Percentiles rank a stretch among this genome's conserved stretches.
phyloP scores from a whole-genome alignment of 1,140 invertebrate species.

The Geopemphigus sp. region DNA sequence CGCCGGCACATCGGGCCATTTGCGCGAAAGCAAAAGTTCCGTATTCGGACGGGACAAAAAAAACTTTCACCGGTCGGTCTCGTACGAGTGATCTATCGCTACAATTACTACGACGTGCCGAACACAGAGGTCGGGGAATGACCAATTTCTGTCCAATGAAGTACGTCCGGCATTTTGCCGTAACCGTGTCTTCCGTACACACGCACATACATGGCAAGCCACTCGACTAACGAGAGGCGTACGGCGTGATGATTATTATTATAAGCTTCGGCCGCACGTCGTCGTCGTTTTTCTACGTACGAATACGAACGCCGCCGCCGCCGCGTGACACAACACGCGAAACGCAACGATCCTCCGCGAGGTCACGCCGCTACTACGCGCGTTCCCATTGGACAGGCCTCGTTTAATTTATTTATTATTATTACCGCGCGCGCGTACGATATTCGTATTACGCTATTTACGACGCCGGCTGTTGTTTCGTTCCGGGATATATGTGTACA shows the following conservation, averaged over 20 bases:
- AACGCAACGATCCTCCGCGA: slow-evolving; percentile 1
- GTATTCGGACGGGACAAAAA: neutral
- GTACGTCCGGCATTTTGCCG: too few species aligned
- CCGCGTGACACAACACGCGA: neutral
- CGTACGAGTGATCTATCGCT: too few species aligned
- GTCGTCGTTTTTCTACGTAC: neutral
- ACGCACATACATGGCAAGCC: too few species aligned
- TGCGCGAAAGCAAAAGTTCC: slow-evolving; percentile 14
- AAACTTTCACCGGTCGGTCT: neutral
- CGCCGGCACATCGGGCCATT: neutral
- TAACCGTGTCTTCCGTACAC: too few species aligned
- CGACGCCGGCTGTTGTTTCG: neutral
- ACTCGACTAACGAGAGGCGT: too few species aligned
- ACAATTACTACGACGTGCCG: too few species aligned
- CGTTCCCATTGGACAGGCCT: neutral
- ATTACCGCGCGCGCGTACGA: too few species aligned
- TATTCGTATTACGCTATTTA: neutral
- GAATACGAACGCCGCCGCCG: neutral
- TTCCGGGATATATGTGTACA: neutral
- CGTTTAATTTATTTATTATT: slow-evolving; percentile 13
- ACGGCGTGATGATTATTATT: too few species aligned
- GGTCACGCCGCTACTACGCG: neutral
- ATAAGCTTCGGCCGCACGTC: too few species aligned
- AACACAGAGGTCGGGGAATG: too few species aligned
- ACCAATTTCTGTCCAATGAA: too few species aligned